phyloP scores from a whole-genome alignment of 2,888 invertebrate species.

The Oeneis ivallda region DNA sequence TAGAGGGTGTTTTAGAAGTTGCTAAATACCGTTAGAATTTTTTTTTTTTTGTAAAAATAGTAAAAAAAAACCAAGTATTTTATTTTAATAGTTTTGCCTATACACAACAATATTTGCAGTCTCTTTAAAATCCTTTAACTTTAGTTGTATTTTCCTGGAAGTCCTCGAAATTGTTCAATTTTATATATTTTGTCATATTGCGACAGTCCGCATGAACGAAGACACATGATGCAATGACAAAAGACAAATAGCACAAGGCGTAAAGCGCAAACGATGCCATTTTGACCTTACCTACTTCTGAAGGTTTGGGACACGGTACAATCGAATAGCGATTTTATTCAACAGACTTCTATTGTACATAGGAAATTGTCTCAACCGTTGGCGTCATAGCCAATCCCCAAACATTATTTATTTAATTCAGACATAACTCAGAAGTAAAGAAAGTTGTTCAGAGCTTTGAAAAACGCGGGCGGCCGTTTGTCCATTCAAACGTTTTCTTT shows the following conservation, averaged over 20 bases:
- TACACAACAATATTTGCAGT: too few species aligned
- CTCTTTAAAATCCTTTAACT: too few species aligned
- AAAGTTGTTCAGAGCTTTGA: too few species aligned
- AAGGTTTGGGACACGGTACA: slow-evolving; percentile 35
- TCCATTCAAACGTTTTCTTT: too few species aligned
- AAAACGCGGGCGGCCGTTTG: too few species aligned
- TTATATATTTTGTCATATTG: slow-evolving; percentile 47
- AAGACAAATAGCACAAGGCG: slow-evolving; percentile 55
- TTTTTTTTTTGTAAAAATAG: too few species aligned
- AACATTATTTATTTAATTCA: too few species aligned
- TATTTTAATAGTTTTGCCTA: too few species aligned
- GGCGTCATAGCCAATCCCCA: not conserved
- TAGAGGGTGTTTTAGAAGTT: slow-evolving; percentile 59
- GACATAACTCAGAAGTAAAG: too few species aligned
- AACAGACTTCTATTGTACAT: slow-evolving; percentile 5
- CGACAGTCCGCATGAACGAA: slow-evolving; percentile 45
- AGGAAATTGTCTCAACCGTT: too few species aligned
- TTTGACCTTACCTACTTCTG: slow-evolving; percentile 61
- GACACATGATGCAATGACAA: slow-evolving; percentile 53
- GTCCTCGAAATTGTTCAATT: slow-evolving; percentile 20
- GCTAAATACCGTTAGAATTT: slow-evolving; percentile 51
- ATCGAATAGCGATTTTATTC: slow-evolving; percentile 35
- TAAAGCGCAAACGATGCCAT: slow-evolving; percentile 66
- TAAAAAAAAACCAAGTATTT: too few species aligned
- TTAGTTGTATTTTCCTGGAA: not conserved